Conservation (phyloP, 2,113 vertebrate genomes). For the Nibea albiflora region DNA sequence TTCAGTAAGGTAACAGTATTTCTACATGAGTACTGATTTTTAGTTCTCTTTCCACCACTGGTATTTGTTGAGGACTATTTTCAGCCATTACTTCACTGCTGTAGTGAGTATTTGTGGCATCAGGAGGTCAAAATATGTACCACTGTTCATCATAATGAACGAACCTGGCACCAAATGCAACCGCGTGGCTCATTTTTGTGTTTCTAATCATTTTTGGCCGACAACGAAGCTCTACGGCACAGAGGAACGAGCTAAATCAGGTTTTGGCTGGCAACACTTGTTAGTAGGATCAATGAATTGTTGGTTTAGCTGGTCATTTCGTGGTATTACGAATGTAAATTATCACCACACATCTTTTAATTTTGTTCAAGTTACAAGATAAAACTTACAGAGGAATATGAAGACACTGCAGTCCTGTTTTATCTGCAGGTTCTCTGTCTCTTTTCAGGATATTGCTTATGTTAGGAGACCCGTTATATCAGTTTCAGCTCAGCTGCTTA, state of each 20-base stretch:
- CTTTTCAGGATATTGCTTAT: neutral
- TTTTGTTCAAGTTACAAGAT: neutral
- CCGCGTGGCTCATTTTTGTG: neutral
- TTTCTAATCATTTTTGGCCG: neutral
- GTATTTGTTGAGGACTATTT: neutral
- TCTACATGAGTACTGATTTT: too few relatives aligned
- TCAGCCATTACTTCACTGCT: neutral
- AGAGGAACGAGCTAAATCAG: neutral
- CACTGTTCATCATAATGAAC: neutral
- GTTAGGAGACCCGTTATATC: neutral
- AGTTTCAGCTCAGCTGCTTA: constrained; percentile 12
- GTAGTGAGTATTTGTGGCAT: neutral
- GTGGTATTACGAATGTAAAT: neutral
- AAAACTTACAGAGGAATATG: neutral
- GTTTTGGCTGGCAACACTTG: neutral
- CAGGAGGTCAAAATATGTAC: neutral
- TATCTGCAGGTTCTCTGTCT: neutral
- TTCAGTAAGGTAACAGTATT: too few relatives aligned
- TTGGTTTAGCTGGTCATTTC: neutral
- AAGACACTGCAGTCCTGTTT: neutral
- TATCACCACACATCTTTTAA: neutral
- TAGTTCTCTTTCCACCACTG: too few relatives aligned
- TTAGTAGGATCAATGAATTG: neutral
- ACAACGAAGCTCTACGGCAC: neutral
- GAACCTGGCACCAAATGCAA: neutral